These are phyloP conservation scores for Amblyornis subalaris DNA, from an alignment of 2,113 vertebrate genomes.

Conservation along the genomic window DNA sequence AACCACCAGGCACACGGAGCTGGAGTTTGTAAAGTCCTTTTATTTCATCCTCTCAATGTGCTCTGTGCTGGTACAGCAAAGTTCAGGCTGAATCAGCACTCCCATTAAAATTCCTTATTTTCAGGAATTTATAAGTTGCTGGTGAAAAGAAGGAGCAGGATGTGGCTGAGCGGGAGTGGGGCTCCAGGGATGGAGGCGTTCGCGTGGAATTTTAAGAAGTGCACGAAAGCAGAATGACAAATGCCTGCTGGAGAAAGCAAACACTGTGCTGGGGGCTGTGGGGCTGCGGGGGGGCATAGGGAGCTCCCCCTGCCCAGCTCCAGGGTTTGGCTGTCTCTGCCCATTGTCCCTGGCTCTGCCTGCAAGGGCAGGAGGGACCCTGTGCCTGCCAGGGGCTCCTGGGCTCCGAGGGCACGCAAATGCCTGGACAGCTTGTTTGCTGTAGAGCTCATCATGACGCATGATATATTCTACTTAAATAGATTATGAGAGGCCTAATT, in stretches of 20 bases:
- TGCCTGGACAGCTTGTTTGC: not conserved
- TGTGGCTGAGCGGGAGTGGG: rapidly evolving
- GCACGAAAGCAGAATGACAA: not conserved
- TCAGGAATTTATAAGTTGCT: not conserved
- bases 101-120: not conserved
- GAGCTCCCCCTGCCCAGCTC: rapidly evolving
- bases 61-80: not conserved
- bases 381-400: not conserved
- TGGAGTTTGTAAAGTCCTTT: not conserved
- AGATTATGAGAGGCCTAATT: not conserved
- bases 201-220: not conserved
- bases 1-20: not conserved
- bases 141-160: not conserved
- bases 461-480: not conserved
- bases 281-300: not conserved
- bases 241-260: rapidly evolving
- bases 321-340: rapidly evolving
- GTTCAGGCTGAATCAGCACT: not conserved
- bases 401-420: not conserved
- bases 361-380: rapidly evolving
- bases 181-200: not conserved
- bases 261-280: rapidly evolving
- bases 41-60: not conserved
- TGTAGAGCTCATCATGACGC: not conserved
- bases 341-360: rapidly evolving